These are phyloP conservation scores for Limenitis camilla DNA, from an alignment of 2,888 invertebrate genomes.

Conservation along the genomic window DNA sequence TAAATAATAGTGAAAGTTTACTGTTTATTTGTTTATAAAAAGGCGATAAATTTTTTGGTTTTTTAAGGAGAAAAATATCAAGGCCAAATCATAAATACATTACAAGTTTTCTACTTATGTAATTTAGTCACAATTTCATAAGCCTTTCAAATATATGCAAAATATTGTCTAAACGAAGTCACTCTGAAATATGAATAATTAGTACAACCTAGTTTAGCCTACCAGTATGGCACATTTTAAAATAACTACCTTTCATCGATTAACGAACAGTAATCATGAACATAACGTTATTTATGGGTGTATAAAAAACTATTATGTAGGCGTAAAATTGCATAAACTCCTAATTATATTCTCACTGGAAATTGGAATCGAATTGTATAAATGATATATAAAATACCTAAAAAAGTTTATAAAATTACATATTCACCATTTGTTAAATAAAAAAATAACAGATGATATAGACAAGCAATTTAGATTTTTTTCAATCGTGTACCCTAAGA, in stretches of 20 bases:
- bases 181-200: neutral
- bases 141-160: neutral
- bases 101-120: neutral
- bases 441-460: neutral
- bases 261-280: slow-evolving; percentile 4
- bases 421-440: too few relatives aligned
- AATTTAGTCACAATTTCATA: neutral
- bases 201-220: neutral
- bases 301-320: neutral
- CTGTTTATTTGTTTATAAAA: neutral
- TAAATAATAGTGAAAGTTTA: neutral
- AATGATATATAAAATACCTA: too few relatives aligned
- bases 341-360: slow-evolving; percentile 5
- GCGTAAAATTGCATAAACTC: neutral
- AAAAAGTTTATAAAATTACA: too few relatives aligned
- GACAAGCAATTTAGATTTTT: neutral
- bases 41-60: too few relatives aligned
- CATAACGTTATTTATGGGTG: slow-evolving; percentile 6
- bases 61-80: too few relatives aligned
- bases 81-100: neutral
- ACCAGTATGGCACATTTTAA: neutral
- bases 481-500: neutral
- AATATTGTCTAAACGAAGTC: neutral
- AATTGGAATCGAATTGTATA: too few relatives aligned
- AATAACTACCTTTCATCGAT: slow-evolving; percentile 4